Conservation (phyloP, 1,140 invertebrate species). For the Drosophila oshimai region DNA sequence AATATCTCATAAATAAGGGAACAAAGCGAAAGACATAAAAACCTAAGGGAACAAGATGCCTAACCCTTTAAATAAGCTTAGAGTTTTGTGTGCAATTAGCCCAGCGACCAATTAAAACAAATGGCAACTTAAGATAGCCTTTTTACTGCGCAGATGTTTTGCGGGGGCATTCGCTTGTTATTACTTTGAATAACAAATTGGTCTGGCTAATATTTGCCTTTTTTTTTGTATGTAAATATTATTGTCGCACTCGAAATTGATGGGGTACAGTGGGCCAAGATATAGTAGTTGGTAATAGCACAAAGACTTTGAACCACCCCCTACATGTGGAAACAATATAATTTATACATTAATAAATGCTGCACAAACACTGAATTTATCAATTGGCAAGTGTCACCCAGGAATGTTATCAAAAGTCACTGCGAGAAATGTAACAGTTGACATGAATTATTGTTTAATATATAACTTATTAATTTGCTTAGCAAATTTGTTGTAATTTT, state of each 20-base stretch:
- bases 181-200: constrained; percentile 64
- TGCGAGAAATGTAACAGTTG: too few species aligned
- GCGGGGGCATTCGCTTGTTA: constrained; percentile 4
- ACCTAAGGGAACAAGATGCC: not conserved
- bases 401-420: constrained; percentile 18
- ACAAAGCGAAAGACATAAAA: not conserved
- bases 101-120: constrained; percentile 57
- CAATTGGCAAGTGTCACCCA: constrained; percentile 35
- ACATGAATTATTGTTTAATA: not conserved
- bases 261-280: constrained; percentile 22
- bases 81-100: constrained; percentile 25
- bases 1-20: constrained; percentile 7
- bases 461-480: not conserved
- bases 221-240: constrained; percentile 73
- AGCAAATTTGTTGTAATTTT: too few species aligned
- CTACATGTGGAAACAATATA: constrained; percentile 20
- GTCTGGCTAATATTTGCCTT: constrained; percentile 35
- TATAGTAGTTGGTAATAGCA: not conserved
- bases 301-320: constrained; percentile 4
- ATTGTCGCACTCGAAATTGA: constrained; percentile 43
- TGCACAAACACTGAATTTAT: constrained; percentile 61
- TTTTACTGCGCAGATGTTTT: constrained; percentile 36
- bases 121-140: constrained; percentile 36
- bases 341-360: constrained; percentile 51
- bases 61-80: constrained; percentile 4